A percentile compares a stretch with the other conserved stretches of the same genome.
Conservation (phyloP, 2,797 vertebrate species). For the Microctenopoma lineatum region DNA sequence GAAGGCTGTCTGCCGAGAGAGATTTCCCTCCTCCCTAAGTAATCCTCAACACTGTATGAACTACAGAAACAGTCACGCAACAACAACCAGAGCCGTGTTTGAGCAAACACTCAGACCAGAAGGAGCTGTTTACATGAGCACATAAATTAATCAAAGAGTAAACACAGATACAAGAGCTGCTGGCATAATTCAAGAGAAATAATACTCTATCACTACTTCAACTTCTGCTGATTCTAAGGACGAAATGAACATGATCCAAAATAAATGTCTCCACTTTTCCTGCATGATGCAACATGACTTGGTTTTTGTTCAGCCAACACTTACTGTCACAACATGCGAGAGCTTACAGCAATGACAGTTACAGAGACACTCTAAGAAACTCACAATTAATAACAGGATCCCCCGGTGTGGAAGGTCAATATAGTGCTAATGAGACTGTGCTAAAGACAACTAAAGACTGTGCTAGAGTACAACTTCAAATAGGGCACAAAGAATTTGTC, state of each 20-base stretch:
- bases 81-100: conserved; percentile 46
- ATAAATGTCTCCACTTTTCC: conserved; percentile 53
- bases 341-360: conserved; percentile 66
- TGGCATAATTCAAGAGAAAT: conserved; percentile 37
- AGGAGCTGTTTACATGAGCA: conserved; percentile 46
- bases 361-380: conserved; percentile 47
- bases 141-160: conserved; percentile 53
- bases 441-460: conserved; percentile 4
- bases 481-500: conserved; percentile 4
- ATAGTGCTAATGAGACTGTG: conserved; percentile 30
- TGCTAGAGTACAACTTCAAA: background rate
- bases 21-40: conserved; percentile 41
- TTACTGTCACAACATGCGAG: conserved; percentile 78
- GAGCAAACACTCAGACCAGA: conserved; percentile 48
- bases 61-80: conserved; percentile 40
- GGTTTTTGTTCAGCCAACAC: conserved; percentile 70
- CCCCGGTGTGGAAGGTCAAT: conserved; percentile 40
- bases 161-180: conserved; percentile 45
- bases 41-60: conserved; percentile 36
- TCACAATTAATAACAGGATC: conserved; percentile 77
- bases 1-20: conserved; percentile 33
- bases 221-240: conserved; percentile 18
- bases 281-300: conserved; percentile 72
- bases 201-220: conserved; percentile 18
- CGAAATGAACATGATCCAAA: conserved; percentile 39